Percentiles rank a stretch among this genome's conserved stretches.
Evolutionary conservation across 2,797 vertebrate species (phyloP).

Genomic region (Hapalemur alaotrensis): DNA sequence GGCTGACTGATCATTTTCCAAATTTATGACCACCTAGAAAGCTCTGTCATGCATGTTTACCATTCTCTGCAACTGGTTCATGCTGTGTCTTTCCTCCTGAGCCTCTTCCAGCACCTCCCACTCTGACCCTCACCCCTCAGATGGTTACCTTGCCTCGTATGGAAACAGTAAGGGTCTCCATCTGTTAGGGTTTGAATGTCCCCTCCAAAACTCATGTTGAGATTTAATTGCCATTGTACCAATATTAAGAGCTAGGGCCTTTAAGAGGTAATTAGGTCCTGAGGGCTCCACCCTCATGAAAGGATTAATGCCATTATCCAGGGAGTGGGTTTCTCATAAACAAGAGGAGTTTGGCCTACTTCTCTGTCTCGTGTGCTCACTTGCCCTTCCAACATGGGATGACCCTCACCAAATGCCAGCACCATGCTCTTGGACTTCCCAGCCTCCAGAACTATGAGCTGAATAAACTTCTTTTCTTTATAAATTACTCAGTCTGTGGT

Average conservation of each 20-base stretch:
- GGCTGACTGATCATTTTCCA: neutral
- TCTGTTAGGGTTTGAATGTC: neutral
- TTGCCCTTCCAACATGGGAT: neutral
- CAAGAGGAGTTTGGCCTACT: neutral
- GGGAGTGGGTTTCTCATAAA: neutral
- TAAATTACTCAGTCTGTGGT: neutral
- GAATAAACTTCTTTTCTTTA: neutral
- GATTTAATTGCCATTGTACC: neutral
- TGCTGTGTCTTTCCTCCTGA: neutral
- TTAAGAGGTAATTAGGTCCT: neutral
- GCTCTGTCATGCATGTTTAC: too few species aligned
- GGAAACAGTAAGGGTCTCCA: neutral
- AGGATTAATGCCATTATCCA: neutral
- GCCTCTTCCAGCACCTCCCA: neutral
- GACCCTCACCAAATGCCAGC: neutral
- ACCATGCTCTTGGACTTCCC: neutral
- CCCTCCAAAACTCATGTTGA: neutral
- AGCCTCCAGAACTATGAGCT: neutral
- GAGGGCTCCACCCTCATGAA: neutral
- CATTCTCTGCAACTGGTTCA: accelerated
- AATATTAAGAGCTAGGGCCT: neutral
- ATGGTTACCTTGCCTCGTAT: neutral
- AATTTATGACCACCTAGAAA: neutral
- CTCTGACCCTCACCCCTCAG: neutral
- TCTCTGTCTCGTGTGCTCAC: neutral